Conservation (phyloP, 2,113 vertebrate species). For the Aptenodytes forsteri region DNA sequence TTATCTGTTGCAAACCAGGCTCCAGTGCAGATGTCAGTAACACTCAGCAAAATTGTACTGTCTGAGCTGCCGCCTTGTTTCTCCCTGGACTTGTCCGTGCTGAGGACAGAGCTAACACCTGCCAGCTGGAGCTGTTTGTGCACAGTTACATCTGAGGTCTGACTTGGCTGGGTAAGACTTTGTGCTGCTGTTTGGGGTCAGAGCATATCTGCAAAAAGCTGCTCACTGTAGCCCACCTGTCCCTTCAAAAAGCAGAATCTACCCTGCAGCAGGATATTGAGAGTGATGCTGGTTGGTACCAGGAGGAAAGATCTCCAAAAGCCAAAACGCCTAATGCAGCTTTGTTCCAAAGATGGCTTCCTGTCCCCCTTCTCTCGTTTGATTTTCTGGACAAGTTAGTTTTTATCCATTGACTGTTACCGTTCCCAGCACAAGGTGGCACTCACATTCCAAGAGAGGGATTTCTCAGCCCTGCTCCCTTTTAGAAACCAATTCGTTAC, state of each 20-base stretch:
- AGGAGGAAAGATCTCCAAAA: neutral
- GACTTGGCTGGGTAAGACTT: neutral
- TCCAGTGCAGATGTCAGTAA: neutral
- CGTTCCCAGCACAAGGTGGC: slow-evolving; percentile 19
- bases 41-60: neutral
- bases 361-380: fast-evolving
- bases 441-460: neutral
- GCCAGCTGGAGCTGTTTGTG: neutral
- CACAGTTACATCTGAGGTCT: fast-evolving
- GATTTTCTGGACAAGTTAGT: neutral
- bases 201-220: neutral
- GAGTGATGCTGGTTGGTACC: neutral
- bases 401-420: neutral
- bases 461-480: neutral
- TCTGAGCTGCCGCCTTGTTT: neutral
- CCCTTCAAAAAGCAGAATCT: neutral
- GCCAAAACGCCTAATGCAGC: neutral
- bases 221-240: fast-evolving
- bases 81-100: neutral
- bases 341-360: neutral
- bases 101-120: neutral
- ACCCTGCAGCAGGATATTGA: neutral
- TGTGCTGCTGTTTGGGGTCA: neutral
- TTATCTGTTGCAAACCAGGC: neutral
- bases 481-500: neutral